phyloP scores from a whole-genome alignment of 1,140 invertebrate species.

The Psilanteris sp. region DNA sequence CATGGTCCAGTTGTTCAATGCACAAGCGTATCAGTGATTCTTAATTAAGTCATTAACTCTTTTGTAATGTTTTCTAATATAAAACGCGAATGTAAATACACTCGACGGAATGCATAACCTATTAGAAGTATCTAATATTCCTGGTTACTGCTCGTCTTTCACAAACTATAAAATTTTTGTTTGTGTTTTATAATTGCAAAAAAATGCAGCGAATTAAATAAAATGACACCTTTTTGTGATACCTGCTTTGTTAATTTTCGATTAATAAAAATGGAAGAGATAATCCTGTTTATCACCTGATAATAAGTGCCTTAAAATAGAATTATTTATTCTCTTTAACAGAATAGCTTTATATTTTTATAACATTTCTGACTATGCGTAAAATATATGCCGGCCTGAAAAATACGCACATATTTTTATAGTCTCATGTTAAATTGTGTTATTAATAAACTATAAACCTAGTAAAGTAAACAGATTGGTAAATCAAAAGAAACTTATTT shows the following conservation, averaged over 20 bases:
- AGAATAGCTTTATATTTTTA: slow-evolving; percentile 24
- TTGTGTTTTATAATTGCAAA: slow-evolving; percentile 14
- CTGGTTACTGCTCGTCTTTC: slow-evolving; percentile 11
- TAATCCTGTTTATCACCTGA: slow-evolving; percentile 4
- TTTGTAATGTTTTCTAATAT: slow-evolving; percentile 28
- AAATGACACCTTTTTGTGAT: slow-evolving; percentile 34
- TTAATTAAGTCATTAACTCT: slow-evolving; percentile 39
- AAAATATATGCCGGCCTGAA: slow-evolving; percentile 26
- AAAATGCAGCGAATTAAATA: slow-evolving; percentile 6
- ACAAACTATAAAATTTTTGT: neutral
- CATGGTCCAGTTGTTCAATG: slow-evolving; percentile 18
- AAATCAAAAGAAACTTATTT: neutral
- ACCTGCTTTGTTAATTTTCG: slow-evolving; percentile 8
- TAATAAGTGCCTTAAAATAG: slow-evolving; percentile 47
- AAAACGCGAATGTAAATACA: slow-evolving; percentile 26
- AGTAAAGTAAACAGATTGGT: neutral
- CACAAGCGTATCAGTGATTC: slow-evolving; percentile 15
- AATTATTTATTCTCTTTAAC: slow-evolving; percentile 44
- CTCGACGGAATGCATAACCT: neutral
- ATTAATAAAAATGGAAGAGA: slow-evolving; percentile 13
- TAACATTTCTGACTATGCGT: slow-evolving; percentile 28
- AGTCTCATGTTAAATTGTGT: slow-evolving; percentile 23
- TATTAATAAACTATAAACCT: slow-evolving; percentile 3
- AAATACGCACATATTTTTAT: slow-evolving; percentile 1
- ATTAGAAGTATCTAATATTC: slow-evolving; percentile 20